phyloP scores from a whole-genome alignment of 1,140 invertebrate species.

The Leptopilina clavipes region DNA sequence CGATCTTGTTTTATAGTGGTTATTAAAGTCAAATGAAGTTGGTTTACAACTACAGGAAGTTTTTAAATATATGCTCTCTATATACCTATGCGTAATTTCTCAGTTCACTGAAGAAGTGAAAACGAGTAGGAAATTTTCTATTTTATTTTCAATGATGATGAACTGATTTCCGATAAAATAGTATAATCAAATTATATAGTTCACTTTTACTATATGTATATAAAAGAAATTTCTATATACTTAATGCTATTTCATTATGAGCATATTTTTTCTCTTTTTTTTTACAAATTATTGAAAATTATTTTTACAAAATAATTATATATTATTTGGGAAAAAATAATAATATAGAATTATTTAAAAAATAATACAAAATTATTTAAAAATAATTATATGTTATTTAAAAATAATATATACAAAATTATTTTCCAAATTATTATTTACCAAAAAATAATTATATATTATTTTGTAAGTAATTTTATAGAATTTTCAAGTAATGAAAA shows the following conservation, averaged over 20 bases:
- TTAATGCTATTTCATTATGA: no score
- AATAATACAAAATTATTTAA: no score
- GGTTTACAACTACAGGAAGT: not conserved
- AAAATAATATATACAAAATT: no score
- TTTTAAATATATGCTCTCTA: not conserved
- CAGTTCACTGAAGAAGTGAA: constrained; percentile 15
- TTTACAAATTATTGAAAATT: no score
- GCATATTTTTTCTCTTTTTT: not conserved
- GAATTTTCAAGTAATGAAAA: no score
- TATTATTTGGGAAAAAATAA: no score
- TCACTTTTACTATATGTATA: not conserved
- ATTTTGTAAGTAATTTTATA: no score
- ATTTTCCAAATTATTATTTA: no score
- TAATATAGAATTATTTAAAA: no score
- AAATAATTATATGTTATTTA: no score
- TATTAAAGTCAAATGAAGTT: constrained; percentile 4
- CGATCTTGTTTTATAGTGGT: not conserved
- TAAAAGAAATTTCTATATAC: not conserved
- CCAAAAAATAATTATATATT: no score
- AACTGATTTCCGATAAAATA: constrained; percentile 1
- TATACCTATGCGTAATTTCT: constrained; percentile 9
- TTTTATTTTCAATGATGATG: constrained; percentile 5
- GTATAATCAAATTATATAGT: not conserved
- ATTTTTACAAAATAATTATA: no score
- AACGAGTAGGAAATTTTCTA: constrained; percentile 10